A percentile compares a stretch with the other conserved stretches of the same genome.
These are phyloP conservation scores for Rhegmatorhina hoffmannsi DNA, from an alignment of 2,113 vertebrate genomes.

Conservation along the genomic window DNA sequence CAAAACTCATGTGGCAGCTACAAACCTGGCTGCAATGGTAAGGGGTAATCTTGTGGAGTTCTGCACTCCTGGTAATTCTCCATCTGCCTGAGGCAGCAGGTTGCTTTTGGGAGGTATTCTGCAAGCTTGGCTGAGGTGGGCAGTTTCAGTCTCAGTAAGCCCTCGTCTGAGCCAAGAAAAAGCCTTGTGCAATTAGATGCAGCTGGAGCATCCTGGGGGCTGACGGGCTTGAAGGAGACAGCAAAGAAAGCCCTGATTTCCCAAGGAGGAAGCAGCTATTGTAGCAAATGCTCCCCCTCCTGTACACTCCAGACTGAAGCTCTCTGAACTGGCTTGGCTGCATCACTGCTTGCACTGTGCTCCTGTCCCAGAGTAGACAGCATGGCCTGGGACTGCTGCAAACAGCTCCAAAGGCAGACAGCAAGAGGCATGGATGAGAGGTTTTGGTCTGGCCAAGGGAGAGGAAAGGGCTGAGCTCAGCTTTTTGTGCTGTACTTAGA, in stretches of 20 bases:
- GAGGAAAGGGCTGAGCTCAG: neutral
- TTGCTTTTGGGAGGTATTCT: neutral
- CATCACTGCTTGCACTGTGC: rapidly evolving
- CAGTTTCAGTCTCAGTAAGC: neutral
- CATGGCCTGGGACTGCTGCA: neutral
- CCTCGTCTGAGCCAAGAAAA: neutral
- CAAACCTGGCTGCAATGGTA: rapidly evolving
- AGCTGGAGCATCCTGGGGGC: neutral
- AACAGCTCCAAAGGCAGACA: neutral
- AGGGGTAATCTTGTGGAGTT: neutral
- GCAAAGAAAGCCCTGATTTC: neutral
- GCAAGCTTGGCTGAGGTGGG: neutral
- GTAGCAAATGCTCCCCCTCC: neutral
- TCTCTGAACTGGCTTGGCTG: neutral
- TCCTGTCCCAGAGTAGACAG: neutral
- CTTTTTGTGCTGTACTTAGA: neutral
- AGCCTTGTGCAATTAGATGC: neutral
- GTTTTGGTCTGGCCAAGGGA: neutral
- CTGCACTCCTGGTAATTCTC: neutral
- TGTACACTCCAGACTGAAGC: neutral
- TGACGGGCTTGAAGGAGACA: neutral
- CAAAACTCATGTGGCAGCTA: neutral
- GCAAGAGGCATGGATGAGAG: neutral
- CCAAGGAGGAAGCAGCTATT: neutral
- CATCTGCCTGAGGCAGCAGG: neutral